A percentile compares a stretch with the other conserved stretches of the same genome.
Evolutionary conservation across 2,888 invertebrate genomes (phyloP).

Genomic region (Andrena bucephala): DNA sequence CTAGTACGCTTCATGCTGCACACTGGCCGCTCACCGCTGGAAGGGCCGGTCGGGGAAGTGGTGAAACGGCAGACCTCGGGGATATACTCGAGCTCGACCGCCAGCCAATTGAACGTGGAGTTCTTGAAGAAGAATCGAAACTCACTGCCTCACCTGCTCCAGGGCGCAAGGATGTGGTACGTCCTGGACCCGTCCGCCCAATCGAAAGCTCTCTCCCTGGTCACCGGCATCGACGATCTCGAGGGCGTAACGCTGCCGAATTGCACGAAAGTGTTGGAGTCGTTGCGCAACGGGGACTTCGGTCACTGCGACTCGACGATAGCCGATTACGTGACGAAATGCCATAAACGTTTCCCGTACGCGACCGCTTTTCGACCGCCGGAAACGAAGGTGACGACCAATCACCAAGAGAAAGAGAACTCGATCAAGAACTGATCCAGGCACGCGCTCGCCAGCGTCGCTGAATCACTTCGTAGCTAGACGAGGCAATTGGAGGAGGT

Average conservation of each 20-base stretch:
- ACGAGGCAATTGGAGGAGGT: conserved; percentile 58
- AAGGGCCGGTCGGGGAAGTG: conserved; percentile 86
- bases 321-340: conserved; percentile 90
- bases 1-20: conserved; percentile 91
- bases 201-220: conserved; percentile 88
- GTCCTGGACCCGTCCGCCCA: conserved; percentile 90
- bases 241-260: conserved; percentile 87
- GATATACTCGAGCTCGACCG: conserved; percentile 87
- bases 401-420: conserved; percentile 82
- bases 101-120: conserved; percentile 86
- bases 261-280: conserved; percentile 92
- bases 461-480: conserved; percentile 71
- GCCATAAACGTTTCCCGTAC: conserved; percentile 91
- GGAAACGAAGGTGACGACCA: conserved; percentile 72
- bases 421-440: conserved; percentile 82
- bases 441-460: conserved; percentile 71
- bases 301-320: conserved; percentile 89
- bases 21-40: conserved; percentile 84
- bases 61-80: conserved; percentile 86
- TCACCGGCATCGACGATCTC: conserved; percentile 86
- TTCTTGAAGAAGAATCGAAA: conserved; percentile 83
- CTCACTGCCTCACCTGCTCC: conserved; percentile 92
- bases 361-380: conserved; percentile 89
- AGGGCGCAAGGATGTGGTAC: conserved; percentile 93
- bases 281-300: conserved; percentile 92